Evolutionary conservation across 2,797 vertebrate species (phyloP).

Genomic region (Ambastaia sidthimunki): DNA sequence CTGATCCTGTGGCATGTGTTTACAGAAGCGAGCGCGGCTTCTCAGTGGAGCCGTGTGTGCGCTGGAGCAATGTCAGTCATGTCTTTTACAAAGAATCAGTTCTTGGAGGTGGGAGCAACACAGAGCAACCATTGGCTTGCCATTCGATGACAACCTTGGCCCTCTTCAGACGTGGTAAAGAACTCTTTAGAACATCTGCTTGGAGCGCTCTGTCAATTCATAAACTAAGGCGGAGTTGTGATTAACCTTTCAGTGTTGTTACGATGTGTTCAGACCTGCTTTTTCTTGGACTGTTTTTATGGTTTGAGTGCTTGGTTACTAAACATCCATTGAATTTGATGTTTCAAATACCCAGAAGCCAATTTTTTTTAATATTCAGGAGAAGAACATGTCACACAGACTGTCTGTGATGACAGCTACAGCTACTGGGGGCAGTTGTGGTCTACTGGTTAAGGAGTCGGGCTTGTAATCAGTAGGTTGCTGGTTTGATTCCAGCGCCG

Average conservation of each 20-base stretch:
- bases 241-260: no score
- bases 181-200: neutral
- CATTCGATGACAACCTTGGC: conserved; percentile 84
- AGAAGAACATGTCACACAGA: neutral
- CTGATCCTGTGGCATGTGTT: conserved; percentile 31
- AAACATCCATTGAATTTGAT: no score
- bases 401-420: no score
- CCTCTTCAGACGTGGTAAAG: conserved; percentile 85
- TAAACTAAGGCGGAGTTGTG: no score
- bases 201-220: no score
- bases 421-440: no score
- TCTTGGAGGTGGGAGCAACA: conserved; percentile 91
- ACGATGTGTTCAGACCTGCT: no score
- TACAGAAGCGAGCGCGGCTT: conserved; percentile 78
- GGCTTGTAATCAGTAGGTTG: no score
- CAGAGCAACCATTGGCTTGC: conserved; percentile 84
- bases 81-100: conserved; percentile 83
- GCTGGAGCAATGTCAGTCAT: conserved; percentile 81
- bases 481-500: no score
- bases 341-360: neutral
- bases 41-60: conserved; percentile 77
- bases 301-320: no score
- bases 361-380: neutral
- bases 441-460: no score
- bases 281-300: no score